A percentile compares a stretch with the other conserved stretches of the same genome.
These are phyloP conservation scores for Tetramorium alpestre DNA, from an alignment of 1,140 invertebrate genomes.

Conservation along the genomic window DNA sequence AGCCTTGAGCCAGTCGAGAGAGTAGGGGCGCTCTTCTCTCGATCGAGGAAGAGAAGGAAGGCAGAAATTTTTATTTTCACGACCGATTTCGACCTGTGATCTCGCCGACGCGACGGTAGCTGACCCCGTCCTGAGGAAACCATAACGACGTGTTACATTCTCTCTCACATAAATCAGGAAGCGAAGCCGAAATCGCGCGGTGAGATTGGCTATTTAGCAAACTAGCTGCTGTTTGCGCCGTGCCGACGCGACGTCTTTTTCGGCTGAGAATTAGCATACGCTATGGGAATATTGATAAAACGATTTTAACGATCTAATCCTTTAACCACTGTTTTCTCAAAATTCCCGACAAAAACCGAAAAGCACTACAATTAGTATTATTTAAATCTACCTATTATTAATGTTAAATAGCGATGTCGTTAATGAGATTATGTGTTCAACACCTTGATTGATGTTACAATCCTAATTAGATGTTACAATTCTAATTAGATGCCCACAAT, in stretches of 20 bases:
- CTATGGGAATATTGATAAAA: neutral
- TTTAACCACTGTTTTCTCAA: neutral
- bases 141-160: constrained; percentile 68
- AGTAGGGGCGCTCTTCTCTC: neutral
- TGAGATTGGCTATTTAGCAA: constrained; percentile 53
- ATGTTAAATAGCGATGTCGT: neutral
- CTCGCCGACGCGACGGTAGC: constrained; percentile 74
- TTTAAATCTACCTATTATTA: neutral
- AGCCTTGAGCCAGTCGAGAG: constrained; percentile 47
- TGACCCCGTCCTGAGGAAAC: constrained; percentile 66
- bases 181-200: neutral
- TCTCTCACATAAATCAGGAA: constrained; percentile 64
- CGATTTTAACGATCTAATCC: neutral
- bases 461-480: neutral
- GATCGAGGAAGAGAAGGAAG: neutral
- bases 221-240: constrained; percentile 11
- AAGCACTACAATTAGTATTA: neutral
- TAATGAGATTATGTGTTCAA: neutral
- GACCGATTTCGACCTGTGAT: constrained; percentile 66
- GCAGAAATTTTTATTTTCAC: constrained; percentile 73
- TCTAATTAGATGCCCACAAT: neutral
- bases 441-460: neutral
- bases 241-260: neutral
- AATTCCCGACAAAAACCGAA: neutral
- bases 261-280: constrained; percentile 28